These are phyloP conservation scores for Drosophila anomalipes DNA, from an alignment of 2,888 invertebrate species.

Conservation along the genomic window DNA sequence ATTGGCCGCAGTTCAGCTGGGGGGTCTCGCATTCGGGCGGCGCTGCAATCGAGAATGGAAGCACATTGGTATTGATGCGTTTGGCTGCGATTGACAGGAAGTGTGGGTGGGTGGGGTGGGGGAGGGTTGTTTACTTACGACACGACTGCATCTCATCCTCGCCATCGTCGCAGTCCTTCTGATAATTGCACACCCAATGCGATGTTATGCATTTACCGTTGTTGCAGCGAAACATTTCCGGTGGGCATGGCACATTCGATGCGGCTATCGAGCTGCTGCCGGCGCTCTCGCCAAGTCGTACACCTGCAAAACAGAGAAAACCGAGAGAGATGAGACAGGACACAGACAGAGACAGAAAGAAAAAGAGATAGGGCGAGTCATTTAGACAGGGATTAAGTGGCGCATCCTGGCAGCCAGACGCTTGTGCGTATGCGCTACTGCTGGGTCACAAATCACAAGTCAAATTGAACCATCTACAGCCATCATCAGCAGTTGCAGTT, in stretches of 20 bases:
- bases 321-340: background rate
- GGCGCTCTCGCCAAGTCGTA: slow-evolving; percentile 69
- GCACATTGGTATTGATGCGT: background rate
- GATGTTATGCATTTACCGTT: slow-evolving; percentile 95
- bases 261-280: slow-evolving; percentile 68
- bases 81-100: background rate
- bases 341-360: background rate
- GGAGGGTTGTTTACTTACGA: slow-evolving; percentile 89
- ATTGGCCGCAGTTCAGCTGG: slow-evolving; percentile 96
- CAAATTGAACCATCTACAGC: background rate
- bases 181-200: slow-evolving; percentile 96
- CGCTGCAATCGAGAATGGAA: slow-evolving; percentile 87
- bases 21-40: slow-evolving; percentile 97
- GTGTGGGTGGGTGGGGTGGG: too few relatives aligned
- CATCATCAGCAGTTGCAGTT: background rate
- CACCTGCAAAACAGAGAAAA: slow-evolving; percentile 51
- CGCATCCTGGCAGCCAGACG: background rate
- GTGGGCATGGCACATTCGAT: slow-evolving; percentile 87
- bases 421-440: background rate
- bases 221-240: slow-evolving; percentile 92
- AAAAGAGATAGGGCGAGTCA: background rate
- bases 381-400: slow-evolving; percentile 8
- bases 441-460: slow-evolving; percentile 3
- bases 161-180: slow-evolving; percentile 96
- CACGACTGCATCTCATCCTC: slow-evolving; percentile 96